Conservation (phyloP, 2,113 vertebrate genomes). For the Microcebus lehilahytsara region DNA sequence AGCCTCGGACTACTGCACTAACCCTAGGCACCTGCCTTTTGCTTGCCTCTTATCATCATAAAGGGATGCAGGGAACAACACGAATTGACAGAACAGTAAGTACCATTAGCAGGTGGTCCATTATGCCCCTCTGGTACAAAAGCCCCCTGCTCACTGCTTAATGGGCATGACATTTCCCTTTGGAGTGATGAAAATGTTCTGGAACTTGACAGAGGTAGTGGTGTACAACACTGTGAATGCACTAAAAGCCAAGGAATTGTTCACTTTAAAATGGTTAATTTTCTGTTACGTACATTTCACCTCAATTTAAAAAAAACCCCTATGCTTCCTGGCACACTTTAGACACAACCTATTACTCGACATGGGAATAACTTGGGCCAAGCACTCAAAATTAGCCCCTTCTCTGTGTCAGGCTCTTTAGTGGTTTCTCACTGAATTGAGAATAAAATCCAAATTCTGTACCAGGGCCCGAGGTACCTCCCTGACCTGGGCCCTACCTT, state of each 20-base stretch:
- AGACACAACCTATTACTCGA: background rate
- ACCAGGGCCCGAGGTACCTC: background rate
- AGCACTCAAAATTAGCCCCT: background rate
- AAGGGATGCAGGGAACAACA: background rate
- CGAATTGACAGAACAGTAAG: background rate
- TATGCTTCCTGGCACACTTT: no score
- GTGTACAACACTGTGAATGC: no score
- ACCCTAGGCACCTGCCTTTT: background rate
- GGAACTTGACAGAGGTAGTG: background rate
- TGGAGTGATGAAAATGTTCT: background rate
- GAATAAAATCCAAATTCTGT: background rate
- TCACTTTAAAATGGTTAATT: background rate
- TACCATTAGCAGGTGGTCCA: background rate
- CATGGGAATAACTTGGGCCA: background rate
- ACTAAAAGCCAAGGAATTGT: background rate
- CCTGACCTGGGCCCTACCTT: background rate
- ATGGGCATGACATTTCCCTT: background rate
- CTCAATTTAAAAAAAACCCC: background rate
- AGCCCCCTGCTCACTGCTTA: background rate
- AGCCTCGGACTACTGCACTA: background rate
- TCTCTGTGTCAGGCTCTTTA: background rate
- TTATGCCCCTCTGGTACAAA: background rate
- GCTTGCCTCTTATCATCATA: background rate
- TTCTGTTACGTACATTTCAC: background rate
- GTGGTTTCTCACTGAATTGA: background rate